Conservation (phyloP, 2,797 vertebrate species). For the Cryptoprocta ferox region DNA sequence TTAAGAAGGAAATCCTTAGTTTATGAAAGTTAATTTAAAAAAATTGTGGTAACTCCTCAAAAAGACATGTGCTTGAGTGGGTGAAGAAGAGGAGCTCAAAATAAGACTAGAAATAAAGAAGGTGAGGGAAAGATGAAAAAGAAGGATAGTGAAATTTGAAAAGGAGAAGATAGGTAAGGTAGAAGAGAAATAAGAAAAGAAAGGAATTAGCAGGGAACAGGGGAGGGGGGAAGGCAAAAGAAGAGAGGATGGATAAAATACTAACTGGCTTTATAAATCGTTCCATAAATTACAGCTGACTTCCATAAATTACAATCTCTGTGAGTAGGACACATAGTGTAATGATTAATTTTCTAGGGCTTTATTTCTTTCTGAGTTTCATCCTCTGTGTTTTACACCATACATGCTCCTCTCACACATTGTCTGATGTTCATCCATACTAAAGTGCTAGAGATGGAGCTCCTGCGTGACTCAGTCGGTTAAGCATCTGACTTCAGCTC, state of each 20-base stretch:
- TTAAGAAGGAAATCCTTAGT: not conserved
- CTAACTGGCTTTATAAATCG: not conserved
- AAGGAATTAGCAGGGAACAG: not conserved
- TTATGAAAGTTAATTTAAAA: not conserved
- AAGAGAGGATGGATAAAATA: not conserved
- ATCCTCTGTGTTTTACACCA: not conserved
- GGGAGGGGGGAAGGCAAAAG: not conserved
- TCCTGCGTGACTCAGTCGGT: too few species aligned
- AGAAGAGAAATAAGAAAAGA: not conserved
- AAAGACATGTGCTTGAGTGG: not conserved
- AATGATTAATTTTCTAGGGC: not conserved
- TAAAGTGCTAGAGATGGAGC: not conserved
- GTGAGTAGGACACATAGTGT: not conserved
- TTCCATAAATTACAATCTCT: not conserved
- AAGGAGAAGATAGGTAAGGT: conserved; percentile 7
- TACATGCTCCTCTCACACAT: not conserved
- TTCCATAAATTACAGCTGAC: not conserved
- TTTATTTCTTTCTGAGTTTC: conserved; percentile 40
- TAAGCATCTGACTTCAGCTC: too few species aligned
- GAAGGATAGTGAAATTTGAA: not conserved
- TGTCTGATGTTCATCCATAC: not conserved
- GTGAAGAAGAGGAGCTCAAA: not conserved
- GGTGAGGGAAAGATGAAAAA: conserved; percentile 10
- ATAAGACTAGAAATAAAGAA: not conserved
- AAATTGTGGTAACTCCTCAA: not conserved